Percentiles rank a stretch among this genome's conserved stretches.
Conservation (phyloP, 2,888 invertebrate genomes). For the Lordiphosa fenestrarum region DNA sequence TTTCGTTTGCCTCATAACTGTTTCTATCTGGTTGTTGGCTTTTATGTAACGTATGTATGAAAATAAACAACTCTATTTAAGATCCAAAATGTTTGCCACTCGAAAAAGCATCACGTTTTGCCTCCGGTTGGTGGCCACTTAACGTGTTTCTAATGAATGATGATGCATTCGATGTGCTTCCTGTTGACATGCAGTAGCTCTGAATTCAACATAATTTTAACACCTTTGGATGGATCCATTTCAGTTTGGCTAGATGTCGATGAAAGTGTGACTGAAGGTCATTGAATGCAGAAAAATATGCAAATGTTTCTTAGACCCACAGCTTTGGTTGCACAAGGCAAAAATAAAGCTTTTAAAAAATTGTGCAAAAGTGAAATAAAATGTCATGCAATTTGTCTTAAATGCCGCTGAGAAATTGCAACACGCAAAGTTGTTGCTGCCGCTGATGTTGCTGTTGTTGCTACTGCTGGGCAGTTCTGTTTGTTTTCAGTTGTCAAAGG, state of each 20-base stretch:
- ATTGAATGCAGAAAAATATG: neutral
- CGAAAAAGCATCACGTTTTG: constrained; percentile 27
- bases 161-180: constrained; percentile 16
- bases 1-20: constrained; percentile 18
- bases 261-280: constrained; percentile 11
- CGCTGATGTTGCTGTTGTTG: constrained; percentile 10
- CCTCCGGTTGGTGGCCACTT: constrained; percentile 2
- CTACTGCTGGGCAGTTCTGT: constrained; percentile 58
- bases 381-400: constrained; percentile 72
- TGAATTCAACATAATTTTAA: constrained; percentile 8
- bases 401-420: constrained; percentile 53
- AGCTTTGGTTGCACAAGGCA: neutral
- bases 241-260: constrained; percentile 11
- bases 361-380: constrained; percentile 38
- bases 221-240: constrained; percentile 35
- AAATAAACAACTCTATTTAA: constrained; percentile 18
- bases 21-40: neutral
- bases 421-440: constrained; percentile 38
- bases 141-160: constrained; percentile 7
- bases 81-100: constrained; percentile 14
- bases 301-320: constrained; percentile 12
- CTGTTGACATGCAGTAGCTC: constrained; percentile 9
- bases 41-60: constrained; percentile 6
- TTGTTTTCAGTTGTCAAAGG: constrained; percentile 70
- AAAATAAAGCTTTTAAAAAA: constrained; percentile 5